Base-by-base conservation (phyloP, 2,888 invertebrate species). In the Caenorhabditis auriculariae region DNA sequence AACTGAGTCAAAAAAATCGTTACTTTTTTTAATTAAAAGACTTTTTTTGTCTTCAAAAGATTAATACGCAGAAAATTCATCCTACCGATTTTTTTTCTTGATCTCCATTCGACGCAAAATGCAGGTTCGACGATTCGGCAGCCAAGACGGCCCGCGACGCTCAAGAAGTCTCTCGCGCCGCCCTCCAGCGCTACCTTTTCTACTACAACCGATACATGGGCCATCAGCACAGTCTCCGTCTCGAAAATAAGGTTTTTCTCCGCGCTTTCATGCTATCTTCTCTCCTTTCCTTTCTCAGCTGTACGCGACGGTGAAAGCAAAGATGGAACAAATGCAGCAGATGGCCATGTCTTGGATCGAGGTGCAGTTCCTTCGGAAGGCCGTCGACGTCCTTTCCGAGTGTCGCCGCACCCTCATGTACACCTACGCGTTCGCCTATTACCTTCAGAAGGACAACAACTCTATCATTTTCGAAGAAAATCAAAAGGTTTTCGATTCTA, bases 311-410 rank as follows among this genome's bases (percentile, higher is more conserved):
- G 91, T 95, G 58, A 92, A 93, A 84, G 90, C 90, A 83, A 96
- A 96, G 86, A 96, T 98, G 95, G 94, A 95, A 83, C 94, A 94
- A 85, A 95, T 98, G 95, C 96, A 98, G 83, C 93, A 93, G 82
- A 93, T 93, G 83, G 93, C 93, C 83, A 95, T 96, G 94, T 93
- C 93, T 72, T 98, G 96, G 96, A 96, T 96, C 80, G 96, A 98
- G 88, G 94, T 72, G 63, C 96, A 98, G 87, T 98, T 96, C 85
- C 86, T 98, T 79, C 91, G 91, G 85, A 91, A 93, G 84, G 96
- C 96, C 55, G 85, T 86, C 17, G 84, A 85, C 69, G 83, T 85
- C 12, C 78, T 85, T 23, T 83, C 83, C 61, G 82, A 82, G 61
- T 69, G 71, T 49, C 88, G 96, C 72, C 93, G 95, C 84, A 95